phyloP scores from a whole-genome alignment of 2,797 vertebrate species.

The Poeciliopsis presidionis region DNA sequence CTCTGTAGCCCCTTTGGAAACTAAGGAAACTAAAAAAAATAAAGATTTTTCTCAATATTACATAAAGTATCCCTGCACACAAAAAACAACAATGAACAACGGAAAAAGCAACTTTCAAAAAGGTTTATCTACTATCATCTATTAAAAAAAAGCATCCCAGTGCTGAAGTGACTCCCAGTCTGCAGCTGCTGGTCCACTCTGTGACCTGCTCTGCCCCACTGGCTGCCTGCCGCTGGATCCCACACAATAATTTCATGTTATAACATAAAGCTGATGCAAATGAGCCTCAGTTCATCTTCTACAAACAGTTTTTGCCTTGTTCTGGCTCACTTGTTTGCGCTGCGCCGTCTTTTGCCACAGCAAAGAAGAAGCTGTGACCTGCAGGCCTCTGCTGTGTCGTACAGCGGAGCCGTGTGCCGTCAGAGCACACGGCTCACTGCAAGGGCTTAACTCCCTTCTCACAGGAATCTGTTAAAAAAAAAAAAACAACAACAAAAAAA shows the following conservation, averaged over 20 bases:
- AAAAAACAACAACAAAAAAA: constrained; percentile 15
- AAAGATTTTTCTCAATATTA: not conserved
- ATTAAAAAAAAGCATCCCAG: not conserved
- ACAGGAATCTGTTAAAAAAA: constrained; percentile 21
- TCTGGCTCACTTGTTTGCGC: not conserved
- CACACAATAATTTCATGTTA: not conserved
- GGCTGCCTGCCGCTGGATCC: not conserved
- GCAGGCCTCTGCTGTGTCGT: not conserved
- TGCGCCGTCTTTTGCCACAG: not conserved
- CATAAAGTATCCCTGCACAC: not conserved
- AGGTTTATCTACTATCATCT: too few species aligned
- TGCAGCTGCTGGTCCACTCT: not conserved
- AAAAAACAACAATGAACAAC: not conserved
- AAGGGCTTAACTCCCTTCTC: constrained; percentile 9
- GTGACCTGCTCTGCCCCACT: not conserved
- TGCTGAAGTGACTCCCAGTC: not conserved
- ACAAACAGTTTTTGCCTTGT: not conserved
- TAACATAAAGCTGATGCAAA: not conserved
- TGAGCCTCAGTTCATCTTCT: not conserved
- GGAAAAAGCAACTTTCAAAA: too few species aligned
- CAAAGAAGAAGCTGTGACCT: not conserved
- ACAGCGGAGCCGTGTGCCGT: not conserved
- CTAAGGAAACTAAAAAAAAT: too few species aligned
- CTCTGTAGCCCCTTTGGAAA: too few species aligned
- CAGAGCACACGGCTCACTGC: constrained; percentile 7